Percentiles rank a stretch among this genome's conserved stretches.
Conservation (phyloP, 2,888 invertebrate species). For the Eurois occulta region DNA sequence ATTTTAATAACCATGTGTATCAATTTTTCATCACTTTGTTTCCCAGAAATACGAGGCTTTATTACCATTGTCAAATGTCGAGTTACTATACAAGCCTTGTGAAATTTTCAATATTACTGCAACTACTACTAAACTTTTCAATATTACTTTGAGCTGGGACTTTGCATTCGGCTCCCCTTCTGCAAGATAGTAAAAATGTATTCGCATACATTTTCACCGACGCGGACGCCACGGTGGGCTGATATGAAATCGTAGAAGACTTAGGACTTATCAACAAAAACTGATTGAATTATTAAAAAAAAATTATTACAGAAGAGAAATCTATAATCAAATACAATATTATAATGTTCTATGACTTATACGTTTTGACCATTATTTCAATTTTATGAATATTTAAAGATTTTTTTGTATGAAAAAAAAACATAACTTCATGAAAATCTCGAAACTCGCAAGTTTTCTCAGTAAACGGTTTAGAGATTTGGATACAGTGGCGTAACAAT, state of each 20-base stretch:
- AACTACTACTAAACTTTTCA: neutral
- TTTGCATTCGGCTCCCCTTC: neutral
- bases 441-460: neutral
- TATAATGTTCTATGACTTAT: neutral
- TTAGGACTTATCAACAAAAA: neutral
- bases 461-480: neutral
- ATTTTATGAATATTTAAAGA: neutral
- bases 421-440: slow-evolving; percentile 5
- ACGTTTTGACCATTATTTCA: neutral
- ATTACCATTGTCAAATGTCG: neutral
- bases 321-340: neutral
- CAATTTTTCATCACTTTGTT: neutral
- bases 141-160: neutral
- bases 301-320: neutral
- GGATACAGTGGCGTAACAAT: too few species aligned
- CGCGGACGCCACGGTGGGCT: neutral
- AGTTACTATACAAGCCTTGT: neutral
- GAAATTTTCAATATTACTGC: neutral
- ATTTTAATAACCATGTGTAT: slow-evolving; percentile 13
- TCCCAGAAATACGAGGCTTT: neutral
- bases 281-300: neutral
- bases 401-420: slow-evolving; percentile 1
- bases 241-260: neutral
- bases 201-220: too few species aligned
- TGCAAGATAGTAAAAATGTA: neutral